Percentiles rank a stretch among this genome's conserved stretches.
These are phyloP conservation scores for Heliconius hortense DNA, from an alignment of 2,888 invertebrate genomes.

Conservation along the genomic window DNA sequence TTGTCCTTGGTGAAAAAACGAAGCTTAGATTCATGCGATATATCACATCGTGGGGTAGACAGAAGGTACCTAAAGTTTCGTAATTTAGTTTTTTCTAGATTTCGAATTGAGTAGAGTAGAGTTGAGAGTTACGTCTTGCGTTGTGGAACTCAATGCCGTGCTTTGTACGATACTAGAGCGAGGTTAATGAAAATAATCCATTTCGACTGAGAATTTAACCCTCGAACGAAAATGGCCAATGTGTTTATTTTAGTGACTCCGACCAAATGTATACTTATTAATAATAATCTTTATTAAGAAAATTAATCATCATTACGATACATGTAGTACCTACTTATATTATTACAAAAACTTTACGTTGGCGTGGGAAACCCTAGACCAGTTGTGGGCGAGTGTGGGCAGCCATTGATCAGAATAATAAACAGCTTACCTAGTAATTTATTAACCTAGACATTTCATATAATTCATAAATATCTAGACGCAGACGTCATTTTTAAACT, in stretches of 20 bases:
- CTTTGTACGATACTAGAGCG: not conserved
- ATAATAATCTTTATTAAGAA: not conserved
- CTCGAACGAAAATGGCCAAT: not conserved
- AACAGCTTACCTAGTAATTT: conserved; percentile 28
- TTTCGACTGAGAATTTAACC: no score
- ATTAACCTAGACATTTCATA: conserved; percentile 9
- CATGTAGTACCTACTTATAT: not conserved
- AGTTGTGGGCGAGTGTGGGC: conserved; percentile 40
- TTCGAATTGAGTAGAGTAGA: no score
- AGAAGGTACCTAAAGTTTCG: no score
- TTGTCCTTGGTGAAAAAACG: no score
- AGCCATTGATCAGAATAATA: conserved; percentile 36
- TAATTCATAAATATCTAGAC: conserved; percentile 23
- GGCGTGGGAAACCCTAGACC: conserved; percentile 42
- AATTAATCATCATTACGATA: conserved; percentile 2
- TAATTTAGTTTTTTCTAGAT: no score
- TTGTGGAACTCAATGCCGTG: no score
- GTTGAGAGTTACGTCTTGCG: no score
- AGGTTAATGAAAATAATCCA: no score
- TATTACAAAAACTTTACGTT: conserved; percentile 21
- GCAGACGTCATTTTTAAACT: conserved; percentile 1
- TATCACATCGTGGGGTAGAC: no score
- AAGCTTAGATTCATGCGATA: no score
- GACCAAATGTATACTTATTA: not conserved
- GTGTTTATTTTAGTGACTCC: not conserved